Evolutionary conservation across 2,888 invertebrate genomes (phyloP).

Genomic region (Polydrusus cervinus): DNA sequence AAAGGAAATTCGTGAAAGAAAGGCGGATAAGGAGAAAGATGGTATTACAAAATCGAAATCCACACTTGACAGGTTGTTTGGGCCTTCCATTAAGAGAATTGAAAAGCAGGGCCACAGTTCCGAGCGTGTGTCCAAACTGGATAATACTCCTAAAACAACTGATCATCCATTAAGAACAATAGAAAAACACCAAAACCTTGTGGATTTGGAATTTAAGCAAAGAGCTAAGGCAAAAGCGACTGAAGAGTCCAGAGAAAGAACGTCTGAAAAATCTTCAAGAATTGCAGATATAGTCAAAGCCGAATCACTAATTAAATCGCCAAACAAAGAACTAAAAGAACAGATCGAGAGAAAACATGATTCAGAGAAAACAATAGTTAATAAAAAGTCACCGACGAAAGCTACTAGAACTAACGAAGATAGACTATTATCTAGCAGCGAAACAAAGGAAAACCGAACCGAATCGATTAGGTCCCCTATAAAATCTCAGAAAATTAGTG

Average conservation of each 20-base stretch:
- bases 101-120: constrained; percentile 36
- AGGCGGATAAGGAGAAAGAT: constrained; percentile 62
- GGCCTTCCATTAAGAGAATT: constrained; percentile 58
- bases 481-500: constrained; percentile 57
- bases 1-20: constrained; percentile 69
- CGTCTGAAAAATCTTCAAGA: constrained; percentile 46
- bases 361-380: constrained; percentile 51
- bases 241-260: constrained; percentile 30
- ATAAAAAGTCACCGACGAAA: constrained; percentile 32
- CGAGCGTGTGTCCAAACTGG: constrained; percentile 52
- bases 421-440: constrained; percentile 56
- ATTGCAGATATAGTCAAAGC: constrained; percentile 46
- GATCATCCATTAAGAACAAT: constrained; percentile 57
- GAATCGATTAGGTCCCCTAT: constrained; percentile 54
- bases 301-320: constrained; percentile 57
- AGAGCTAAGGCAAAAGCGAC: constrained; percentile 36
- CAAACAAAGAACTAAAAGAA: constrained; percentile 61
- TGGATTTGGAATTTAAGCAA: constrained; percentile 7
- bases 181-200: constrained; percentile 54
- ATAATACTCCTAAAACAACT: constrained; percentile 59
- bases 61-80: constrained; percentile 76
- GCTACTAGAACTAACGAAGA: constrained; percentile 24
- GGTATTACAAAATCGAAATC: constrained; percentile 66
- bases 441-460: constrained; percentile 62
- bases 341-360: constrained; percentile 58